Evolutionary conservation across 2,113 vertebrate species (phyloP), one percentile per base, ranked within the genome.

Genomic region (Eonycteris spelaea): DNA sequence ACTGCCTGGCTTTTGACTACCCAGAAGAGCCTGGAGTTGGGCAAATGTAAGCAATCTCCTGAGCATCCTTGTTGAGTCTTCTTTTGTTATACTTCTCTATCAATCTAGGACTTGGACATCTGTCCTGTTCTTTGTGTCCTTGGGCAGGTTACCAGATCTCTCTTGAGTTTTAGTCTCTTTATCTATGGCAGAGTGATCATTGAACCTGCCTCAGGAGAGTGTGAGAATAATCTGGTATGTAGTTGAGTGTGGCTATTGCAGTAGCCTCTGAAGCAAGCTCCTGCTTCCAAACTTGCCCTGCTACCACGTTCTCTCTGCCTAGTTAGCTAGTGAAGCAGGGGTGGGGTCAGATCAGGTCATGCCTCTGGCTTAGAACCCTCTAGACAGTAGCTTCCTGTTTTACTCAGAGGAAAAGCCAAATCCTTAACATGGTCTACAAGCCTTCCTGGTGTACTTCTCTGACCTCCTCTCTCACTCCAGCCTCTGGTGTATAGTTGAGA

Each of bases 321-420:
- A 63, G 63, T 3, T 24, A 84, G 19, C 57, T 86, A 5, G 3
- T 24, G 71, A 71, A n/a, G 57, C 51, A 24, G 7, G 30, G 19
- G 11, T 63, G 59, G 28, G 48, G 30, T 68, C 89, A 86, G 48
- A 22, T 83, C 63, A 84, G 73, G 86, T 53, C 82, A 16, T 40
- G 43, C 30, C 43, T 68, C 40, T 88, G 63, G 75, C 77, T 79
- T 75, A 79, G 57, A 73, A 38, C 48, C 33, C 16, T 78, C 22
- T 73, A 16, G 33, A 77, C 28, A 61, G 63, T n/a, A 35, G 24
- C 63, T 94, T 95, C 86, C 63, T 86, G 24, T 83, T n/a, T 94
- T n/a, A 30, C 30, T 84, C 75, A 61, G 75, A 94, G 90, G 35
- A 84, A 93, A 91, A 83, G 75, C 75, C 51, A 77, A 89, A 92